Percentiles rank a stretch among this genome's conserved stretches.
These are phyloP conservation scores for Atherix ibis DNA, from an alignment of 2,888 invertebrate genomes.

Conservation along the genomic window DNA sequence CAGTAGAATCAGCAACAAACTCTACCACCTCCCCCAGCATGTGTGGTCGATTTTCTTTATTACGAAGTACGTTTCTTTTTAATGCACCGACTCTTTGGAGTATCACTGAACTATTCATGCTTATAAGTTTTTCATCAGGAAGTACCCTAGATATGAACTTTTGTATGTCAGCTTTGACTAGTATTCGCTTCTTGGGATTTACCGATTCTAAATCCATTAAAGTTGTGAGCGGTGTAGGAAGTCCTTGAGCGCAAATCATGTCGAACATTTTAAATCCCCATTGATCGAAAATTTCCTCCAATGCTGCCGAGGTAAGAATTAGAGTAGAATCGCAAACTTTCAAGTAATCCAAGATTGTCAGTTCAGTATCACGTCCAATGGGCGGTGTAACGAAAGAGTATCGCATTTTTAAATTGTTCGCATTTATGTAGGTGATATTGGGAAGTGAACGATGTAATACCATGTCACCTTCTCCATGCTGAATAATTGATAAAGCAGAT, in stretches of 20 bases:
- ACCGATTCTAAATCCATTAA: constrained; percentile 60
- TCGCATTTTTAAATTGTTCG: constrained; percentile 78
- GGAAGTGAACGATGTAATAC: constrained; percentile 44
- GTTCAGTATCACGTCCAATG: constrained; percentile 44
- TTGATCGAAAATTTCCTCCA: constrained; percentile 54
- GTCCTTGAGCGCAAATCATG: constrained; percentile 62
- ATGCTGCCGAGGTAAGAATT: constrained; percentile 54
- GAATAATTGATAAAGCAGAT: constrained; percentile 47
- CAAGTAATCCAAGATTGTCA: constrained; percentile 49
- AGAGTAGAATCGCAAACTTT: constrained; percentile 78
- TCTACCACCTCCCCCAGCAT: constrained; percentile 67
- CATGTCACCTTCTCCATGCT: constrained; percentile 56
- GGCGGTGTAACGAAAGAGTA: constrained; percentile 66
- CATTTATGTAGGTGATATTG: constrained; percentile 57
- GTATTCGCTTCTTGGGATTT: constrained; percentile 52
- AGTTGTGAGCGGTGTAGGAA: constrained; percentile 62
- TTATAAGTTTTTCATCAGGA: constrained; percentile 69
- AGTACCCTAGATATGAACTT: constrained; percentile 50
- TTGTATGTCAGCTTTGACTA: constrained; percentile 27
- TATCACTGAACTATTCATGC: constrained; percentile 56
- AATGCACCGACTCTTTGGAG: constrained; percentile 62
- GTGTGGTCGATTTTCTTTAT: constrained; percentile 68
- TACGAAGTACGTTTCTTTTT: constrained; percentile 56
- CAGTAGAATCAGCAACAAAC: constrained; percentile 36
- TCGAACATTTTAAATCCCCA: constrained; percentile 67